Evolutionary conservation across 2,888 invertebrate species (phyloP), one percentile per base, ranked within the genome.

Genomic region (Oxycera nigricornis): DNA sequence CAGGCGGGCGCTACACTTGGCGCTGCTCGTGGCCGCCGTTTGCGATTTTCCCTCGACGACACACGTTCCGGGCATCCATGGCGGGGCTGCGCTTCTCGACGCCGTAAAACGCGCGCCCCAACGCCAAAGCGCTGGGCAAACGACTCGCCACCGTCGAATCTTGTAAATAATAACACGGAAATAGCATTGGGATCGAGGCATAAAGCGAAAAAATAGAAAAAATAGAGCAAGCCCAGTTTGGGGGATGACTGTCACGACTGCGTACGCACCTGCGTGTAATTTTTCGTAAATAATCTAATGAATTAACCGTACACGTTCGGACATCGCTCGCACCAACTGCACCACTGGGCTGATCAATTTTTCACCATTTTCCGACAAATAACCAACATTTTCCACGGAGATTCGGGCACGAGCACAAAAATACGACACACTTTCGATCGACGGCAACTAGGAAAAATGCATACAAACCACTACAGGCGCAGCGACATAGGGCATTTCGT

Each of bases 191-290:
- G 7, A 68, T 68, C 68, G 68, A 30, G 28, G n/a, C 50, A 55
- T 52, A 70, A 70, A 59, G 62, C 41, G 39, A 73, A 72, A 72
- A 73, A 59, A 55, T 31, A 52, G 52, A 73, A 75, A 76, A 76
- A 73, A 78, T 80, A 81, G 94, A 92, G 93, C 94, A 94, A 91
- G 92, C 93, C 90, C 93, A 93, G 93, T 92, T 90, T 90, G 91
- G 89, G 90, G 89, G 89, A 90, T 89, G 88, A 89, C 91, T 91
- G 90, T 92, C 81, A 93, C 93, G 94, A 90, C 94, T 95, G 95
- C 95, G 94, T 95, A 94, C 94, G 94, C 94, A 94, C 94, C 94
- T 95, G 93, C 93, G 93, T 93, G 92, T 88, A 87, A 82, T 87
- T 88, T 87, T 87, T 87, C 79, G 80, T 79, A 79, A 80, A 77